Percentiles rank a stretch among this genome's conserved stretches.
Evolutionary conservation across 2,797 vertebrate genomes (phyloP).

Genomic region (Peromyscus melanophrys): DNA sequence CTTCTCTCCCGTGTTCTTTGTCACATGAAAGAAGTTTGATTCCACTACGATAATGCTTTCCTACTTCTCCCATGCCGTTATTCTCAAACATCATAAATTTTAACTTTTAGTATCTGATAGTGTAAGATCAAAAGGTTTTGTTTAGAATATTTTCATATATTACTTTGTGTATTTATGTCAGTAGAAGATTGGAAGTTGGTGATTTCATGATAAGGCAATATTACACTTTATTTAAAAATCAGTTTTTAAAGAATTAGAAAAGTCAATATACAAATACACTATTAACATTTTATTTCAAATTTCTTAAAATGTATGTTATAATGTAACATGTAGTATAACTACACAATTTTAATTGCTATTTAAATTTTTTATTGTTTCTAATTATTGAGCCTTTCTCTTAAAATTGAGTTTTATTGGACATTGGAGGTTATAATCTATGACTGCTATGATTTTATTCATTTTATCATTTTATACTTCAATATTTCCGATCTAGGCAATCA

Average conservation of each 20-base stretch:
- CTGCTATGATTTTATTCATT: neutral
- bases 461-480: neutral
- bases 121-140: neutral
- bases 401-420: neutral
- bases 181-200: neutral
- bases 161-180: neutral
- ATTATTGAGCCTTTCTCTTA: neutral
- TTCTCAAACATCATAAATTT: neutral
- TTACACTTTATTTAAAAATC: neutral
- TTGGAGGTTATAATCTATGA: too few species aligned
- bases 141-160: neutral
- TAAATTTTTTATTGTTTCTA: neutral
- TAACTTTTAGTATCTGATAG: neutral
- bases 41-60: neutral
- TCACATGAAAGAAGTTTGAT: constrained; percentile 17
- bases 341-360: neutral
- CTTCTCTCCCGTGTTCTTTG: neutral
- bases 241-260: neutral
- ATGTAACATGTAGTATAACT: neutral
- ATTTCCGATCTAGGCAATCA: neutral
- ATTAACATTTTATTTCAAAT: neutral
- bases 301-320: neutral
- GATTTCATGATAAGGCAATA: neutral
- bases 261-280: neutral
- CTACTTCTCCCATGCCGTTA: neutral